Evolutionary conservation across 2,888 invertebrate species (phyloP).

Genomic region (Gandaritis pyraliata): DNA sequence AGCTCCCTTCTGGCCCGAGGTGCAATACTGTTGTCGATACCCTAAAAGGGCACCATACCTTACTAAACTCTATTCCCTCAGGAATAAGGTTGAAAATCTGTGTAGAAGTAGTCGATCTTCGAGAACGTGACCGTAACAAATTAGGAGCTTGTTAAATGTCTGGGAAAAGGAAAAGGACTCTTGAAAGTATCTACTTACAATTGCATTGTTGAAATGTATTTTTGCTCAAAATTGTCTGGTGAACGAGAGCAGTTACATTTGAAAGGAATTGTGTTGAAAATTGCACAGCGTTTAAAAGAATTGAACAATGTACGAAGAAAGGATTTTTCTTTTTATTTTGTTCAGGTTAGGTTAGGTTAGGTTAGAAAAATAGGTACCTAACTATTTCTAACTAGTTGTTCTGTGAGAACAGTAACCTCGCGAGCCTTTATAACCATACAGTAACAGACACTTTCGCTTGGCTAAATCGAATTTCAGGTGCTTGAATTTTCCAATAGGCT

Average conservation of each 20-base stretch:
- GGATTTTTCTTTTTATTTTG: neutral
- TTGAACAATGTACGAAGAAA: neutral
- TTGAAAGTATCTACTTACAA: slow-evolving; percentile 29
- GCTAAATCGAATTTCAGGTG: too few relatives aligned
- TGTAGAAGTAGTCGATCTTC: slow-evolving; percentile 15
- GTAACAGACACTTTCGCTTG: too few relatives aligned
- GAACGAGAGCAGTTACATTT: slow-evolving; percentile 6
- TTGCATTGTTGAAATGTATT: slow-evolving; percentile 34
- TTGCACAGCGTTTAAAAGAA: neutral
- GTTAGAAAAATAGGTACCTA: too few relatives aligned
- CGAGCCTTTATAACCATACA: too few relatives aligned
- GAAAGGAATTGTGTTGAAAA: slow-evolving; percentile 16
- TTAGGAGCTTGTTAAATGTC: slow-evolving; percentile 45
- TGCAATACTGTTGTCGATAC: slow-evolving; percentile 35
- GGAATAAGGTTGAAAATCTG: slow-evolving; percentile 10
- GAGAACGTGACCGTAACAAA: slow-evolving; percentile 46
- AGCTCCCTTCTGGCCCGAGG: slow-evolving; percentile 47
- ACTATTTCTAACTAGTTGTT: too few relatives aligned
- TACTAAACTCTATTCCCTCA: slow-evolving; percentile 14
- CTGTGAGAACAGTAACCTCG: too few relatives aligned
- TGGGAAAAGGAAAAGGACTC: slow-evolving; percentile 35
- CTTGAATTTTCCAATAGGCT: too few relatives aligned
- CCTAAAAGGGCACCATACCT: slow-evolving; percentile 5
- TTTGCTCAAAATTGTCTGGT: slow-evolving; percentile 24
- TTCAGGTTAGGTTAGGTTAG: neutral